phyloP scores from a whole-genome alignment of 2,888 invertebrate species.

The Adineta ricciae region DNA sequence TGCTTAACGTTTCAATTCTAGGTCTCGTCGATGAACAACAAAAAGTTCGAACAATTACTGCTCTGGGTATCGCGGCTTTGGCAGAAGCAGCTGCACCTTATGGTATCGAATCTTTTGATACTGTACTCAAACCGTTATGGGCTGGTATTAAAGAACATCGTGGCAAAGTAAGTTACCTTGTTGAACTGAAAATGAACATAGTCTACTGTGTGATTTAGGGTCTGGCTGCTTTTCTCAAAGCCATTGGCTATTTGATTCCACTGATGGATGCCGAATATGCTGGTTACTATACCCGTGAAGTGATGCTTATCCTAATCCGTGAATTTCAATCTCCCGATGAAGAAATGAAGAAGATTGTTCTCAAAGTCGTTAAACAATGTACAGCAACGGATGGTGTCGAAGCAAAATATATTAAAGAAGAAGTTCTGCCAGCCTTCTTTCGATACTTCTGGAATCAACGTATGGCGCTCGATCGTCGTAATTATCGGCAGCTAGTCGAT shows the following conservation, averaged over 20 bases:
- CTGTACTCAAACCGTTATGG: conserved; percentile 96
- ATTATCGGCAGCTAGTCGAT: conserved; percentile 92
- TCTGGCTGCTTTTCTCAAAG: conserved; percentile 94
- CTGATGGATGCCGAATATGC: conserved; percentile 99
- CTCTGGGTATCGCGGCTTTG: conserved; percentile 88
- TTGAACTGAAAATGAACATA: conserved; percentile 49
- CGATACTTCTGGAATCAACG: conserved; percentile 99
- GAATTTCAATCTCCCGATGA: conserved; percentile 99
- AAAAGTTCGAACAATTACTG: conserved; percentile 96
- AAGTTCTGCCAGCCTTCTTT: conserved; percentile 93
- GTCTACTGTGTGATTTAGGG: conserved; percentile 54
- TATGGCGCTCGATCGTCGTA: conserved; percentile 94
- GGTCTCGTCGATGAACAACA: conserved; percentile 88
- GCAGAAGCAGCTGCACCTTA: conserved; percentile 99
- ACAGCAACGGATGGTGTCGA: conserved; percentile 99
- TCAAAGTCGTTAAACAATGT: conserved; percentile 99
- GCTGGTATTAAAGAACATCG: conserved; percentile 81
- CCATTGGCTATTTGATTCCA: conserved; percentile 95
- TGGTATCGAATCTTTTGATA: conserved; percentile 98
- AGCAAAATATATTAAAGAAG: conserved; percentile 95
- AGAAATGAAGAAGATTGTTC: conserved; percentile 99
- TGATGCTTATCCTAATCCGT: conserved; percentile 92
- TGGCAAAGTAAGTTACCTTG: conserved; percentile 85
- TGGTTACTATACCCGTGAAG: conserved; percentile 97
- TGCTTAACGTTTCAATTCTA: too few species aligned